A percentile compares a stretch with the other conserved stretches of the same genome.
Evolutionary conservation across 2,888 invertebrate genomes (phyloP).

Genomic region (Tribolium freemani): DNA sequence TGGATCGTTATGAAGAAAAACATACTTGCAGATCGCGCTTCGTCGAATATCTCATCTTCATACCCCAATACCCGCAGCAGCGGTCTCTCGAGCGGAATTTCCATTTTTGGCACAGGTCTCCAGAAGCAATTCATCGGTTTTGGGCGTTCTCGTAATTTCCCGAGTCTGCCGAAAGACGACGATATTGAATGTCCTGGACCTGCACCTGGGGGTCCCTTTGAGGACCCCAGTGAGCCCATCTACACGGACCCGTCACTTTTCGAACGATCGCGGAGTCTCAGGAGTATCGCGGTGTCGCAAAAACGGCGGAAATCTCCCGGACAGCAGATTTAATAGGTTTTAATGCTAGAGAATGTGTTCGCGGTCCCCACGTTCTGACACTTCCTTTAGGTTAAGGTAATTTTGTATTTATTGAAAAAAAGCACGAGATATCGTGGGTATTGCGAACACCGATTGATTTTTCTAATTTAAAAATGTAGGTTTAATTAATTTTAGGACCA

Average conservation of each 20-base stretch:
- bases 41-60: conserved; percentile 65
- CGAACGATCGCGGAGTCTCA: conserved; percentile 84
- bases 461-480: conserved; percentile 18
- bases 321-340: conserved; percentile 42
- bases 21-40: conserved; percentile 69
- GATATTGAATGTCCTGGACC: conserved; percentile 59
- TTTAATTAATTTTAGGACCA: neutral
- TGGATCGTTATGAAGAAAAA: conserved; percentile 85
- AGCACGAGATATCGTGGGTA: neutral
- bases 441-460: conserved; percentile 23
- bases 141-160: conserved; percentile 59
- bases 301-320: conserved; percentile 60
- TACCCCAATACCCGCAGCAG: conserved; percentile 67
- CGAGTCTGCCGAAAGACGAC: conserved; percentile 60
- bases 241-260: conserved; percentile 94
- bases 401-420: conserved; percentile 29
- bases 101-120: conserved; percentile 78
- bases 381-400: conserved; percentile 11
- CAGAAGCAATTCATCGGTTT: conserved; percentile 73
- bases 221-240: conserved; percentile 93
- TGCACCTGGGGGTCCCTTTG: conserved; percentile 72
- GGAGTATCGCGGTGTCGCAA: conserved; percentile 73
- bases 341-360: conserved; percentile 16
- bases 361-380: conserved; percentile 1
- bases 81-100: conserved; percentile 72